phyloP scores from a whole-genome alignment of 2,888 invertebrate genomes.

The Metalampra italica region DNA sequence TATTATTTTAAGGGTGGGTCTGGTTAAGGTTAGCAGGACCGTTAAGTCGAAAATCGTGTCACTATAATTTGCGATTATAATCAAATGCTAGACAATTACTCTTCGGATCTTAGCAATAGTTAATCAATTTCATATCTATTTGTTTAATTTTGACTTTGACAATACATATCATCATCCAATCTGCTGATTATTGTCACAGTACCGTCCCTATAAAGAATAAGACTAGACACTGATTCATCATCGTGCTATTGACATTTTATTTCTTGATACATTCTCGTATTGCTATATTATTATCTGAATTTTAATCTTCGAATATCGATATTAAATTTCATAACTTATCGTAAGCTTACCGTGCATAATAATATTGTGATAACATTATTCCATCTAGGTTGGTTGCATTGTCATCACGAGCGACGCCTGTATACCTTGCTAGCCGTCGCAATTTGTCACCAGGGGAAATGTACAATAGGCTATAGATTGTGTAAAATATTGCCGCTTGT shows the following conservation, averaged over 20 bases:
- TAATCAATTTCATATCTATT: neutral
- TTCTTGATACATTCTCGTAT: too few species aligned
- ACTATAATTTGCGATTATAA: slow-evolving; percentile 15
- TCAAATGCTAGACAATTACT: slow-evolving; percentile 9
- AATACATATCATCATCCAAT: slow-evolving; percentile 12
- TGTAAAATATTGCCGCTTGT: slow-evolving; percentile 48
- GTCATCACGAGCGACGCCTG: neutral
- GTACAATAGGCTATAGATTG: slow-evolving; percentile 54
- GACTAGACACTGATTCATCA: neutral
- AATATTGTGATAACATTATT: slow-evolving; percentile 32
- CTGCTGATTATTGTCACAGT: neutral
- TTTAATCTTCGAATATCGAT: too few species aligned
- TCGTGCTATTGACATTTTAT: too few species aligned
- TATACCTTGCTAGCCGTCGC: slow-evolving; percentile 20
- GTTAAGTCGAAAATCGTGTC: slow-evolving; percentile 22
- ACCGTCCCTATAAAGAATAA: neutral
- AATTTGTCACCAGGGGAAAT: slow-evolving; percentile 50
- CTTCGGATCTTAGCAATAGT: slow-evolving; percentile 15
- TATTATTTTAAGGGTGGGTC: slow-evolving; percentile 25
- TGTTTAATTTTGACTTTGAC: slow-evolving; percentile 22
- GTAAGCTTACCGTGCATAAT: slow-evolving; percentile 13
- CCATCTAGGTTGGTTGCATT: slow-evolving; percentile 14
- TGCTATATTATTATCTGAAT: neutral
- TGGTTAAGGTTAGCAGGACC: slow-evolving; percentile 26
- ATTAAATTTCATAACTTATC: too few species aligned